Evolutionary conservation across 2,113 vertebrate genomes (phyloP).

Genomic region (Alosa alosa): DNA sequence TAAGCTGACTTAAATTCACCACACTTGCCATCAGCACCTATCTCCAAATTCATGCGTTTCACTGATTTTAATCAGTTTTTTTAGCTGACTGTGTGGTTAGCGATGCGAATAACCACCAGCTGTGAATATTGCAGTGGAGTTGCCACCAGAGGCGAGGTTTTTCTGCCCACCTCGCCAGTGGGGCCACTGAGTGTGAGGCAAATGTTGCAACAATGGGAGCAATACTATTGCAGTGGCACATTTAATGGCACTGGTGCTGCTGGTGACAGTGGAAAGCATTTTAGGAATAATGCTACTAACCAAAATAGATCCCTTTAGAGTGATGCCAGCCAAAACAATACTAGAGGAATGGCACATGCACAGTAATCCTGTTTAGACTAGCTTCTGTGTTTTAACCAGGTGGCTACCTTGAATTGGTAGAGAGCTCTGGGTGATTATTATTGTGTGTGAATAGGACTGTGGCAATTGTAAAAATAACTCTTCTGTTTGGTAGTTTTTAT

Average conservation of each 20-base stretch:
- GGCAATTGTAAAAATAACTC: too few species aligned
- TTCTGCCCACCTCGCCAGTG: neutral
- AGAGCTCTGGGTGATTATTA: too few species aligned
- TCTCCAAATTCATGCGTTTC: neutral
- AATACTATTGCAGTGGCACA: neutral
- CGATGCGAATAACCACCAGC: neutral
- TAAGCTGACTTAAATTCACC: neutral
- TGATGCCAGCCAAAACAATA: constrained; percentile 5
- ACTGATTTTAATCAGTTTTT: neutral
- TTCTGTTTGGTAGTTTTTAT: too few species aligned
- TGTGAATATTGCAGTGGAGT: neutral
- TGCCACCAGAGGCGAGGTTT: neutral
- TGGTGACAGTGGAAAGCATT: neutral
- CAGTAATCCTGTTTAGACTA: neutral
- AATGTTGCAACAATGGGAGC: constrained; percentile 11
- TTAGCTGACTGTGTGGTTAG: constrained; percentile 4
- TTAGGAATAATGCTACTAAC: neutral
- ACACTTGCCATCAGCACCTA: neutral
- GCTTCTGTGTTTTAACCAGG: too few species aligned
- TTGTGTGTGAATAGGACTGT: too few species aligned
- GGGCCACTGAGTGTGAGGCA: neutral
- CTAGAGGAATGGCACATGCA: neutral
- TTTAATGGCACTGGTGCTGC: neutral
- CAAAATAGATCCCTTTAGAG: neutral
- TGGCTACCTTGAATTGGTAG: too few species aligned